Percentiles rank a stretch among this genome's conserved stretches.
Conservation (phyloP, 2,888 invertebrate species). For the Hololepta plana region DNA sequence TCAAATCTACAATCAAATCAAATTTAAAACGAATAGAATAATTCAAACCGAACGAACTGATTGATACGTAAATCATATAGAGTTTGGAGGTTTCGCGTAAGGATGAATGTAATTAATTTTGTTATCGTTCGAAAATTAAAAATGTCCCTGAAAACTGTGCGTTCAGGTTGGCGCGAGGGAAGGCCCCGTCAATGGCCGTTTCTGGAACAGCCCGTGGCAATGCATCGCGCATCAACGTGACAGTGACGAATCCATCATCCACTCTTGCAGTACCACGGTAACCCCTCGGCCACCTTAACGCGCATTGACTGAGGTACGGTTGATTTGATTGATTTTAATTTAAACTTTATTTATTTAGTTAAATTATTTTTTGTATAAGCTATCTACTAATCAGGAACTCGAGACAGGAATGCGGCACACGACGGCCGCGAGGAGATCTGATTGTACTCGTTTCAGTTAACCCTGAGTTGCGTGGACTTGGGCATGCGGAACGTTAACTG, state of each 20-base stretch:
- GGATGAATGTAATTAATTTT: too few relatives aligned
- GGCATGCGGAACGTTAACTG: slow-evolving; percentile 25
- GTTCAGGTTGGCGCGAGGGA: slow-evolving; percentile 15
- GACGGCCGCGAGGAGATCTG: slow-evolving; percentile 17
- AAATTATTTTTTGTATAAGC: slow-evolving; percentile 13
- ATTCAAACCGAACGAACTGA: too few relatives aligned
- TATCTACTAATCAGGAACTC: slow-evolving; percentile 28
- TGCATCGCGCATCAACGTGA: too few relatives aligned
- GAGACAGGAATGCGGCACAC: slow-evolving; percentile 24
- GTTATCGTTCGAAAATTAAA: too few relatives aligned
- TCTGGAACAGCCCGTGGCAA: slow-evolving; percentile 15
- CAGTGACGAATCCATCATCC: too few relatives aligned
- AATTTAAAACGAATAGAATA: too few relatives aligned
- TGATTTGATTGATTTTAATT: too few relatives aligned
- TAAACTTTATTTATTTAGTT: too few relatives aligned
- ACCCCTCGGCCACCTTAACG: slow-evolving; percentile 13
- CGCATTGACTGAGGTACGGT: slow-evolving; percentile 16
- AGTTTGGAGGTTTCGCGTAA: too few relatives aligned
- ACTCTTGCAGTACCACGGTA: too few relatives aligned
- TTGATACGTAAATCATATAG: too few relatives aligned
- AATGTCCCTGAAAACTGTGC: slow-evolving; percentile 14
- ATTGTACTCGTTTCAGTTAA: slow-evolving; percentile 30
- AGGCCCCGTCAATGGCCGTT: slow-evolving; percentile 18
- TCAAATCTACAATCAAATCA: too few relatives aligned
- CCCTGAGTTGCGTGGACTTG: slow-evolving; percentile 29